These are phyloP conservation scores for Hofmannophila pseudospretella DNA, from an alignment of 2,888 invertebrate species.

Conservation along the genomic window DNA sequence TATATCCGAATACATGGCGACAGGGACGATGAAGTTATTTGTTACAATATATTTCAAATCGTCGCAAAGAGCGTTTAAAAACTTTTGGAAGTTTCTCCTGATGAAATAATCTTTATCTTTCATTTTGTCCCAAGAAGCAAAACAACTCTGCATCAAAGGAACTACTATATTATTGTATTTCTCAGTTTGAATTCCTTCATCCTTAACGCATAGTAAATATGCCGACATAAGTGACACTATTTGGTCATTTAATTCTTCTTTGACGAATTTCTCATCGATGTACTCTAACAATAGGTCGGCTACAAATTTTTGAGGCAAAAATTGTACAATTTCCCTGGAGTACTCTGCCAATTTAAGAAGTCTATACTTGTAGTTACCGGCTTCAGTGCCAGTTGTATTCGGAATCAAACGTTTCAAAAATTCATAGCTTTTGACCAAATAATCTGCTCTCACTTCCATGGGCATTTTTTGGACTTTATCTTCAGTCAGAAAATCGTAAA, in stretches of 20 bases:
- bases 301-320: constrained; percentile 36
- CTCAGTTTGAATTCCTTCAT: constrained; percentile 33
- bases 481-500: constrained; percentile 34
- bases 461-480: constrained; percentile 31
- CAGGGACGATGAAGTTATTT: constrained; percentile 28
- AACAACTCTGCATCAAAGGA: constrained; percentile 34
- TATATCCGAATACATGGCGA: constrained; percentile 31
- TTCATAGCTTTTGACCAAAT: constrained; percentile 39
- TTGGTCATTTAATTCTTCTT: constrained; percentile 14
- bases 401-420: constrained; percentile 34
- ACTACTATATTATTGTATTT: constrained; percentile 35
- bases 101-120: constrained; percentile 18
- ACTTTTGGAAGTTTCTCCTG: constrained; percentile 21
- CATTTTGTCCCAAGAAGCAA: constrained; percentile 30
- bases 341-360: constrained; percentile 23
- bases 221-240: constrained; percentile 32
- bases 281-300: constrained; percentile 32
- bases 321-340: constrained; percentile 37
- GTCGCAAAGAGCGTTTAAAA: constrained; percentile 25
- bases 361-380: constrained; percentile 18
- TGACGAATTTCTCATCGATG: constrained; percentile 29
- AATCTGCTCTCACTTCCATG: constrained; percentile 30
- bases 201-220: constrained; percentile 34
- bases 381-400: constrained; percentile 18
- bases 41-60: constrained; percentile 29